These are phyloP conservation scores for Serilophus lunatus DNA, from an alignment of 2,113 vertebrate genomes.

Conservation along the genomic window DNA sequence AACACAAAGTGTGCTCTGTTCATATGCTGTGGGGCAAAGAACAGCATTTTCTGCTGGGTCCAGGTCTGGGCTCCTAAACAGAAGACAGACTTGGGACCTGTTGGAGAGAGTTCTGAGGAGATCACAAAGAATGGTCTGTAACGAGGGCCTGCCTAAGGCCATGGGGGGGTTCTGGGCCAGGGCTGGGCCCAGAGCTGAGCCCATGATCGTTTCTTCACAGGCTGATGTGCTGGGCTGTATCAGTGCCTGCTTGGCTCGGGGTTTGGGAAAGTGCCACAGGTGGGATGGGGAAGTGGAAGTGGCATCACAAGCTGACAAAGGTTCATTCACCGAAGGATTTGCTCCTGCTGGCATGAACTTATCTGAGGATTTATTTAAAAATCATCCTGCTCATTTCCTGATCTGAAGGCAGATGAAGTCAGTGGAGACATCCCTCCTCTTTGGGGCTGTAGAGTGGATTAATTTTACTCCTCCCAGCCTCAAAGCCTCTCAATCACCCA, in stretches of 20 bases:
- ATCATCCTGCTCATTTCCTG: background rate
- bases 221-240: background rate
- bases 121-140: background rate
- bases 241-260: background rate
- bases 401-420: background rate
- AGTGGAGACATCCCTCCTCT: background rate
- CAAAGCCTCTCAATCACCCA: background rate
- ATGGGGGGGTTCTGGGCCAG: rapidly evolving
- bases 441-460: rapidly evolving
- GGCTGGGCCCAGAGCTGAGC: background rate
- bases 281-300: background rate
- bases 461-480: background rate
- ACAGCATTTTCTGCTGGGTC: background rate
- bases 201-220: rapidly evolving
- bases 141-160: rapidly evolving
- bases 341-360: background rate
- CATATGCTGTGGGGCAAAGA: background rate
- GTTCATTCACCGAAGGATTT: rapidly evolving
- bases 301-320: background rate
- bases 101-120: background rate
- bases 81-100: background rate
- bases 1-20: background rate
- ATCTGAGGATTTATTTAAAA: background rate
- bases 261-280: rapidly evolving
- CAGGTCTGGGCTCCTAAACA: background rate